These are phyloP conservation scores for Liparis tanakae DNA, from an alignment of 2,797 vertebrate genomes.

Conservation along the genomic window DNA sequence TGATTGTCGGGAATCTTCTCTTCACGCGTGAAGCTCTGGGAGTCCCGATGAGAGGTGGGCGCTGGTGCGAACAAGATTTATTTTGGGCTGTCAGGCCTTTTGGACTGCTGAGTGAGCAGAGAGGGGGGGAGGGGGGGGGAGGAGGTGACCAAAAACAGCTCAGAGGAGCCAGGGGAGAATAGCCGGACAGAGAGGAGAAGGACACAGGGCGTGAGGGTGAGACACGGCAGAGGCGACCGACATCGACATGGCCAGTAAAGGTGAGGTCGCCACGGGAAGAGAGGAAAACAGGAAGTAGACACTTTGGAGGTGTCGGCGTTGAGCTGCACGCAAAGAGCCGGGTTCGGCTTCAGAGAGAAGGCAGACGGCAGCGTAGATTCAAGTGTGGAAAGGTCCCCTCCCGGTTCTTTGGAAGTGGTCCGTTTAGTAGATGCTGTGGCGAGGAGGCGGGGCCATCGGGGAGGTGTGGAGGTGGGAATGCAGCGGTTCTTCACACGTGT, in stretches of 20 bases:
- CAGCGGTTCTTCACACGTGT: slow-evolving; percentile 5
- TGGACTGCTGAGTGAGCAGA: slow-evolving; percentile 81
- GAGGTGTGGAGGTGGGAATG: slow-evolving; percentile 17
- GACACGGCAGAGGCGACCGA: slow-evolving; percentile 60
- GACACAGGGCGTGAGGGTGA: slow-evolving; percentile 52
- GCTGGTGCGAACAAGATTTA: slow-evolving; percentile 74
- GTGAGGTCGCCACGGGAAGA: slow-evolving; percentile 69
- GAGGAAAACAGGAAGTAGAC: not conserved
- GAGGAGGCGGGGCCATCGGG: slow-evolving; percentile 3
- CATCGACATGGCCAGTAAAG: slow-evolving; percentile 86
- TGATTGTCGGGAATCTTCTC: slow-evolving; percentile 29
- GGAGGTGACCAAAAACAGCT: slow-evolving; percentile 81
- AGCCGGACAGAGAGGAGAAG: slow-evolving; percentile 55
- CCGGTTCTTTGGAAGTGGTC: not conserved
- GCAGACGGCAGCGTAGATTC: not conserved
- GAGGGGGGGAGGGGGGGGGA: no score
- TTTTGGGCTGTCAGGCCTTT: slow-evolving; percentile 79
- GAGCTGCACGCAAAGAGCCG: not conserved
- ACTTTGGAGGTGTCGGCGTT: not conserved
- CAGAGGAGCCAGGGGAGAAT: slow-evolving; percentile 62
- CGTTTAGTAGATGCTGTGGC: slow-evolving; percentile 5
- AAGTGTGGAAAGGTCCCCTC: not conserved
- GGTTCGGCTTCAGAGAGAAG: slow-evolving; percentile 24
- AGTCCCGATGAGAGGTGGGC: slow-evolving; percentile 63
- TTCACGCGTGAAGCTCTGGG: slow-evolving; percentile 42